Conservation (phyloP, 2,113 vertebrate species). For the Caracal caracal region DNA sequence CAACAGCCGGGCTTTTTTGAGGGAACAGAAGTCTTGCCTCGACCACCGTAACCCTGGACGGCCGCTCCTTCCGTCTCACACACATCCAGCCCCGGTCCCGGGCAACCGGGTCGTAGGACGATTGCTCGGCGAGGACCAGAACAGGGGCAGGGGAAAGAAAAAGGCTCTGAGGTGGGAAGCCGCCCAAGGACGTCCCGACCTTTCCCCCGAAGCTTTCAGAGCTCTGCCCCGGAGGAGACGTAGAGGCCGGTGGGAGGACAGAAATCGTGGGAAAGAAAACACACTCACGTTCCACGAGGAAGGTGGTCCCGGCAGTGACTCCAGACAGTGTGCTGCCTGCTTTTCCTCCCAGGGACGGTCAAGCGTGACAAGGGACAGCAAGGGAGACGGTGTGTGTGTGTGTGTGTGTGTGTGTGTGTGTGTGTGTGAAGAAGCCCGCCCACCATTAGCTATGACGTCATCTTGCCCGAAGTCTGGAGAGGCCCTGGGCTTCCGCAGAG, state of each 20-base stretch:
- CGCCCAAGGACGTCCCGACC: not conserved
- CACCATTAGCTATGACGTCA: not conserved
- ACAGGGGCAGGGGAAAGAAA: not conserved
- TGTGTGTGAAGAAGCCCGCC: not conserved
- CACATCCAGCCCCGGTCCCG: not conserved
- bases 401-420: not conserved
- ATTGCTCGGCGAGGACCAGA: not conserved
- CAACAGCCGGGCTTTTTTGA: not conserved
- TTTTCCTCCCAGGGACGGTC: not conserved
- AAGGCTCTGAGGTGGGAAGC: not conserved
- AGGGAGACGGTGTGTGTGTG: not conserved
- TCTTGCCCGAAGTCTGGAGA: not conserved
- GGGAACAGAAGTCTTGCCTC: not conserved
- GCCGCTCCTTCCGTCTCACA: not conserved
- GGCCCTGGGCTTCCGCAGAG: not conserved
- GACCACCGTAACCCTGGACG: not conserved
- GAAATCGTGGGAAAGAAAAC: not conserved
- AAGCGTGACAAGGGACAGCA: not conserved
- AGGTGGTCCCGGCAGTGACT: not conserved
- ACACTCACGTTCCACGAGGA: not conserved
- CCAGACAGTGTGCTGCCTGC: not conserved
- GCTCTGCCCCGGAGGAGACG: not conserved
- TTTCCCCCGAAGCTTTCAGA: not conserved
- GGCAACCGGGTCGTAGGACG: not conserved
- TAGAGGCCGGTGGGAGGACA: not conserved